A percentile compares a stretch with the other conserved stretches of the same genome.
phyloP scores from a whole-genome alignment of 2,797 vertebrate genomes.

The Furcifer pardalis region DNA sequence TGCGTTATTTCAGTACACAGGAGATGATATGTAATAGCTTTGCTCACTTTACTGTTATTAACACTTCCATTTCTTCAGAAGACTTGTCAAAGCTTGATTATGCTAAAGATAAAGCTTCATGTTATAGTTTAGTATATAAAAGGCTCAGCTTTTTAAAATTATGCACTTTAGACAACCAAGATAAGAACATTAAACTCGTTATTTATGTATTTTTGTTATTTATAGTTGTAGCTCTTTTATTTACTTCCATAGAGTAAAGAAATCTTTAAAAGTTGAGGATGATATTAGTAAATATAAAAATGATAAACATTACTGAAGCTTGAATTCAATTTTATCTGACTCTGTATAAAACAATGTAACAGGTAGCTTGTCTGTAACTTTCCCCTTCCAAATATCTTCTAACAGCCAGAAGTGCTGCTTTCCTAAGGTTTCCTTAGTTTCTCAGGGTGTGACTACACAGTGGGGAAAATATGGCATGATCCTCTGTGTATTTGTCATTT shows the following conservation, averaged over 20 bases:
- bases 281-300: constrained; percentile 33
- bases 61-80: constrained; percentile 52
- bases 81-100: constrained; percentile 50
- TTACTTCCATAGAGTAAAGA: constrained; percentile 30
- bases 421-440: not conserved
- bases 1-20: constrained; percentile 66
- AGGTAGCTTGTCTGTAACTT: not conserved
- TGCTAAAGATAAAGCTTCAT: constrained; percentile 43
- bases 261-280: constrained; percentile 19
- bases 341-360: not conserved
- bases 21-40: constrained; percentile 60
- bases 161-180: constrained; percentile 39
- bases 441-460: not conserved
- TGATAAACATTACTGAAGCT: not conserved
- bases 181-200: constrained; percentile 54
- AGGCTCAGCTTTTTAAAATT: constrained; percentile 51
- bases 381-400: constrained; percentile 10
- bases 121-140: constrained; percentile 56
- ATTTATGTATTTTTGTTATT: constrained; percentile 22
- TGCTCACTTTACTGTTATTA: constrained; percentile 62
- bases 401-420: not conserved
- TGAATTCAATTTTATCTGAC: constrained; percentile 16
- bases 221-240: constrained; percentile 31
- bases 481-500: no score
- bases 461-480: no score